Evolutionary conservation across 1,140 invertebrate genomes (phyloP).

Genomic region (Dryas iulia): DNA sequence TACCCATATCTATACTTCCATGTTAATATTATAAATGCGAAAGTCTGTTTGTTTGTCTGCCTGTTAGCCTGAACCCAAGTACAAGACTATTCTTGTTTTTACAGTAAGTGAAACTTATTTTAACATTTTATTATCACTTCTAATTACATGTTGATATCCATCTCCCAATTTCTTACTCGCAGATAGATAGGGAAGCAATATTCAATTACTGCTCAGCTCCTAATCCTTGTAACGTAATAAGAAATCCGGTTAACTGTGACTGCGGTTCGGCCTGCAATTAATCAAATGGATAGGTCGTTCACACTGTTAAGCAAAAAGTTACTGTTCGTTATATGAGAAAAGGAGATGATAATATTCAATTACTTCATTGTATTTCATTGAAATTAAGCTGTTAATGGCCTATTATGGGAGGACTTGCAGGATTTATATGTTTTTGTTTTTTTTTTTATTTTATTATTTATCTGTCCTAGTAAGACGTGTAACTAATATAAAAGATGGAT

Average conservation of each 20-base stretch:
- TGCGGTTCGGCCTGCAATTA: slow-evolving; percentile 9
- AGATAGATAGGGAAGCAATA: not conserved
- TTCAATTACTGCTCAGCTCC: slow-evolving; percentile 15
- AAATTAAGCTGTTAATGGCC: not conserved
- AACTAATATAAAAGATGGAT: not conserved
- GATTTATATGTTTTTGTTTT: not conserved
- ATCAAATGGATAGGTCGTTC: slow-evolving; percentile 17
- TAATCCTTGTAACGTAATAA: slow-evolving; percentile 12
- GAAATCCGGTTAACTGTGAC: slow-evolving; percentile 7
- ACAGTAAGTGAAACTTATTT: no score
- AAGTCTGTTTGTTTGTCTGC: no score
- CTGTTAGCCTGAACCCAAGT: no score
- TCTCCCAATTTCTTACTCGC: no score
- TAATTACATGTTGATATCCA: not conserved
- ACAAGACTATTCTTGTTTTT: no score
- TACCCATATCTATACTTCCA: no score
- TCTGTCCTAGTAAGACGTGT: not conserved
- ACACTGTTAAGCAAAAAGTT: not conserved
- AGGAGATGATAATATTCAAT: not conserved
- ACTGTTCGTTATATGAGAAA: not conserved
- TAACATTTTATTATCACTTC: no score
- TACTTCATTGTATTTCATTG: not conserved
- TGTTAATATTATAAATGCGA: no score
- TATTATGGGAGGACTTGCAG: not conserved
- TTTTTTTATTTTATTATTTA: not conserved